These are phyloP conservation scores for Lagodon rhomboides DNA, from an alignment of 2,797 vertebrate species.

Conservation along the genomic window DNA sequence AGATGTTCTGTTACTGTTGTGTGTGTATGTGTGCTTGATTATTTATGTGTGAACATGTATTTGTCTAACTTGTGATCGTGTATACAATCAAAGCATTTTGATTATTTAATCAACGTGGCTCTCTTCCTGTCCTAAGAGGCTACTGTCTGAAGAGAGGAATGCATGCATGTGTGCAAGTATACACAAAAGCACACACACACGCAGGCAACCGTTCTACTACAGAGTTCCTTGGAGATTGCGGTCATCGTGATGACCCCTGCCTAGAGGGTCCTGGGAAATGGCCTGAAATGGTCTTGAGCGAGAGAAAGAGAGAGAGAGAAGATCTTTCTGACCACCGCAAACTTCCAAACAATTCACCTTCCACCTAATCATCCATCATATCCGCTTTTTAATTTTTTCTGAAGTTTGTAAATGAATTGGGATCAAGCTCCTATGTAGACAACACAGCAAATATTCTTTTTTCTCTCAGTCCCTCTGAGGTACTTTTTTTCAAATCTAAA, in stretches of 20 bases:
- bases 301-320: conserved; percentile 4
- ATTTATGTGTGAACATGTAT: conserved; percentile 52
- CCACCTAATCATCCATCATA: conserved; percentile 29
- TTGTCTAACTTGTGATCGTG: conserved; percentile 55
- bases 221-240: conserved; percentile 52
- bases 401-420: neutral
- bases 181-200: conserved; percentile 30
- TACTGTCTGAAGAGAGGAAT: conserved; percentile 37
- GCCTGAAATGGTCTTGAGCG: conserved; percentile 62
- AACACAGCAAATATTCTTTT: neutral
- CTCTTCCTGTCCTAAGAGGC: conserved; percentile 57
- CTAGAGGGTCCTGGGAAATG: conserved; percentile 81
- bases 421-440: neutral
- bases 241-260: conserved; percentile 65
- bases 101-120: conserved; percentile 65
- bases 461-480: neutral
- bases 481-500: conserved; percentile 4
- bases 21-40: conserved; percentile 41
- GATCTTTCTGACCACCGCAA: conserved; percentile 24
- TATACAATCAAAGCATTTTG: conserved; percentile 64
- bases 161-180: conserved; percentile 9
- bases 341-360: conserved; percentile 32
- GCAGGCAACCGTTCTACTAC: conserved; percentile 41
- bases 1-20: conserved; percentile 27
- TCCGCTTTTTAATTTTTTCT: conserved; percentile 13